Evolutionary conservation across 2,113 vertebrate genomes (phyloP), one percentile per base, ranked within the genome.

Genomic region (Myrmecobius fasciatus): DNA sequence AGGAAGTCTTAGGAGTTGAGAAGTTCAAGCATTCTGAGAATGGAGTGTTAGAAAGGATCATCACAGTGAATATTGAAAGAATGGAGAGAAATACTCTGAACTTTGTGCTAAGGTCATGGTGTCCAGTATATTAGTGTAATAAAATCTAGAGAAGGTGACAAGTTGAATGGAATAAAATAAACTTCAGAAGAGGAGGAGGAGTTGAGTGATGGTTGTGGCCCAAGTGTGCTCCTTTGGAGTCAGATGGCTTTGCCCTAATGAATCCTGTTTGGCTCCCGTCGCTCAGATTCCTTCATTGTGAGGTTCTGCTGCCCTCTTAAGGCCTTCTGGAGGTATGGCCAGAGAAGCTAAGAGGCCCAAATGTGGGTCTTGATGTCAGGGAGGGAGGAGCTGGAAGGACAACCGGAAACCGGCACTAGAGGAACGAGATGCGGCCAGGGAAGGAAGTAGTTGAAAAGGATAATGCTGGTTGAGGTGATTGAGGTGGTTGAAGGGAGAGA

Each of bases 241-340:
- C n/a, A 52, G 28, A 12, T 36, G 49, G 31, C 14, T 43, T n/a
- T 25, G 36, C 20, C 67, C 43, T 49, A 11, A 49, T 28, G 52
- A 49, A 48, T 43, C 53, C 24, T 17, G 25, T 60, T 12, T 52
- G 10, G 8, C 28, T 14, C 52, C 25, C 48, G 52, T 11, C 17
- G 1, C 26, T 9, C 1, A 12, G 52, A 83, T 36, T 49, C 49
- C 28, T 67, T 36, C 31, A 4, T 17, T 17, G 60, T 96, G 9
- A 25, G 47, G 91, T 75, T 95, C 90, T 97, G 95, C 95, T 97
- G 96, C 96, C 93, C 94, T 36, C 97, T 93, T 67, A 95, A 94
- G 97, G 96, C 26, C 53, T 49, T 17, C 28, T 25, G 25, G 89
- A 94, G 92, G 47, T 52, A 94, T 83, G n/a, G 20, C n/a, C n/a